Evolutionary conservation across 1,140 invertebrate genomes (phyloP).

Genomic region (Acromyrmex charruanus): DNA sequence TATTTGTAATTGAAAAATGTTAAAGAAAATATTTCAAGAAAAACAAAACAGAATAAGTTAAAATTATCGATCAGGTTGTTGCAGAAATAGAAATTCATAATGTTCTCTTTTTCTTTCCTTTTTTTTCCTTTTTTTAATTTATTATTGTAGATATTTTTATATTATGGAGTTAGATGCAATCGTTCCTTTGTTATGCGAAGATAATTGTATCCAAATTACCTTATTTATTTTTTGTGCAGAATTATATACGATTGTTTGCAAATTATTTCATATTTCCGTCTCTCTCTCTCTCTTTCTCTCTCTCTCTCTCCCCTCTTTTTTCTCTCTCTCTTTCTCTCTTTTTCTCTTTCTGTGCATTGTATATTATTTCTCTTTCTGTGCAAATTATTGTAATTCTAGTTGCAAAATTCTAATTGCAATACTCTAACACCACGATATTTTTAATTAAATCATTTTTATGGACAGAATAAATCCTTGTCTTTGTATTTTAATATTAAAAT

Average conservation of each 20-base stretch:
- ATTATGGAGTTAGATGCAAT: neutral
- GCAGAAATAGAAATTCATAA: neutral
- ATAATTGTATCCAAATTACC: slow-evolving; percentile 5
- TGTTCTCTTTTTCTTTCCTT: neutral
- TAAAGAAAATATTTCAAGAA: neutral
- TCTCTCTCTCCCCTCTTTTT: neutral
- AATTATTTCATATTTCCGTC: neutral
- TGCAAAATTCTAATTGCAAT: neutral
- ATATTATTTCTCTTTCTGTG: neutral
- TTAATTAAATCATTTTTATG: slow-evolving; percentile 18
- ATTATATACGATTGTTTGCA: slow-evolving; percentile 6
- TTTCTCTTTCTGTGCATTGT: neutral
- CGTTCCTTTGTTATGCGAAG: neutral
- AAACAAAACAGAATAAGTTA: neutral
- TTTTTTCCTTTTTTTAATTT: neutral
- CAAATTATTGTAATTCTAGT: neutral
- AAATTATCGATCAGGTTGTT: neutral
- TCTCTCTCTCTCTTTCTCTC: neutral
- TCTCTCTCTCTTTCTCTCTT: neutral
- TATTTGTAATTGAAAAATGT: neutral
- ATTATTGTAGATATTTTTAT: neutral
- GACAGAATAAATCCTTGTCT: neutral
- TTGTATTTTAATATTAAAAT: slow-evolving; percentile 1
- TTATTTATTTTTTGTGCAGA: neutral
- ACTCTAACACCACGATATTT: neutral